Conservation (phyloP, 2,797 vertebrate genomes). For the Eulemur coronatus region DNA sequence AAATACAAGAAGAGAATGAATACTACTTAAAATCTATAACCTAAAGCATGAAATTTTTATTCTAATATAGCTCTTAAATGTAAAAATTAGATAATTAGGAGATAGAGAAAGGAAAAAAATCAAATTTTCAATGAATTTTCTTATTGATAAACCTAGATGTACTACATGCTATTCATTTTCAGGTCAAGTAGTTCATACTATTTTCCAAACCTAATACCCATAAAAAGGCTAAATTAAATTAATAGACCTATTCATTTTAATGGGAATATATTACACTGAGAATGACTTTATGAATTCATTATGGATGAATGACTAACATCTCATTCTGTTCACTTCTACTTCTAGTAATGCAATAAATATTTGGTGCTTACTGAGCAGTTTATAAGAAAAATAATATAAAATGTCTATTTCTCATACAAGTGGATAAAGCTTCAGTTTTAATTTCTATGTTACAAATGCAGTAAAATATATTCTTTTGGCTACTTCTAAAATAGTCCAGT, state of each 20-base stretch:
- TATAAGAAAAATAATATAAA: neutral
- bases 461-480: neutral
- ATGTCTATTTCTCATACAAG: neutral
- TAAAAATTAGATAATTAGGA: neutral
- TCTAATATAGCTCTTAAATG: neutral
- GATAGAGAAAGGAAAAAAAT: neutral
- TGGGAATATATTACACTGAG: conserved; percentile 12
- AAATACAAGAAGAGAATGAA: neutral
- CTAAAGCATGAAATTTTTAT: neutral
- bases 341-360: neutral
- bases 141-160: neutral
- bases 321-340: conserved; percentile 25
- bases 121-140: neutral
- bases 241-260: conserved; percentile 38
- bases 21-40: neutral
- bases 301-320: neutral
- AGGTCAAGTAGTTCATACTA: conserved; percentile 16
- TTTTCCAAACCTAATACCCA: conserved; percentile 7
- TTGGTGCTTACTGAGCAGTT: neutral
- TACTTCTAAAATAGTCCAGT: conserved; percentile 27
- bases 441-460: conserved; percentile 32
- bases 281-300: conserved; percentile 14
- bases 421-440: neutral
- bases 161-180: neutral
- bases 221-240: conserved; percentile 49